A percentile compares a stretch with the other conserved stretches of the same genome.
phyloP scores from a whole-genome alignment of 2,113 vertebrate genomes.

The Natator depressus region DNA sequence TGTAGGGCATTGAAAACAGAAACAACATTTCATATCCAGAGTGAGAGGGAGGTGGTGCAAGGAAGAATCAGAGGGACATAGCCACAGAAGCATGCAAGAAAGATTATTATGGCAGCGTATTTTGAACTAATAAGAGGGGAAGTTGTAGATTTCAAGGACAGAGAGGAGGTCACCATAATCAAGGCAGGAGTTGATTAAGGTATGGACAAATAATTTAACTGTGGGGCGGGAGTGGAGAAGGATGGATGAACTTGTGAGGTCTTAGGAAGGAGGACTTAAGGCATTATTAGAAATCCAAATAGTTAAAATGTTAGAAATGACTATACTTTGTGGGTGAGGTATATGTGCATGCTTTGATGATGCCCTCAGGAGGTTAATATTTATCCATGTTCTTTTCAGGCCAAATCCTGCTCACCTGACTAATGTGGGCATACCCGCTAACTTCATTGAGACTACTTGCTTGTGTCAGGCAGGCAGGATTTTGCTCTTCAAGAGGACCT shows the following conservation, averaged over 20 bases:
- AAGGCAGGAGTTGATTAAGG: neutral
- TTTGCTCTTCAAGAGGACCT: neutral
- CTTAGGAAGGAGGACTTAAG: neutral
- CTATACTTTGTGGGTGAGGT: neutral
- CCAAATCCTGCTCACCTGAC: neutral
- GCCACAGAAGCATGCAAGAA: neutral
- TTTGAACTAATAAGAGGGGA: neutral
- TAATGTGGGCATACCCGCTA: neutral
- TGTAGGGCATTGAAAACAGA: neutral
- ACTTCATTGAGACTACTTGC: neutral
- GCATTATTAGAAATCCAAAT: neutral
- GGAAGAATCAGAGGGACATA: neutral
- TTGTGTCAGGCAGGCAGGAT: neutral
- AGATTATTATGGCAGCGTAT: neutral
- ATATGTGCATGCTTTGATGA: neutral
- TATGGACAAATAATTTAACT: fast-evolving
- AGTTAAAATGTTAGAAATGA: neutral
- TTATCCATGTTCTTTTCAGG: neutral
- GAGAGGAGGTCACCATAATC: neutral
- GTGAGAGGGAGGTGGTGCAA: neutral
- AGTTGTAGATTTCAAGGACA: neutral
- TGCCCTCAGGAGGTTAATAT: neutral
- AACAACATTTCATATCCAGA: neutral
- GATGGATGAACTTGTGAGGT: neutral
- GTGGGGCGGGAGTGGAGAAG: neutral